A percentile compares a stretch with the other conserved stretches of the same genome.
Evolutionary conservation across 1,140 invertebrate species (phyloP).

Genomic region (Drosophila lini): DNA sequence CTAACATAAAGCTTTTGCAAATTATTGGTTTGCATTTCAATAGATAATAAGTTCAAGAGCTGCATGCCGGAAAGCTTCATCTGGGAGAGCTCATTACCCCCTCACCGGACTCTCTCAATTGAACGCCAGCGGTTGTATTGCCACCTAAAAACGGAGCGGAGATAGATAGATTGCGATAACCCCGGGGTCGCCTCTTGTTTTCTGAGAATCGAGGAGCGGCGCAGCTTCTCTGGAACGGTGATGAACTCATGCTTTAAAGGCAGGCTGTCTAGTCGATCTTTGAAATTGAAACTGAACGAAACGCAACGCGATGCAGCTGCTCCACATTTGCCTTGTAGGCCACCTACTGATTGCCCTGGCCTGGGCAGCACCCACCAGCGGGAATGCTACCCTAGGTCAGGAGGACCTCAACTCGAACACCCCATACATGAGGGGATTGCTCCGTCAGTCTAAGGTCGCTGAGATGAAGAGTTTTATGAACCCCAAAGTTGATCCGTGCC

Average conservation of each 20-base stretch:
- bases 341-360: background rate
- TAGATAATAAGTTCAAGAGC: background rate
- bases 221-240: conserved; percentile 1
- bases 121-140: background rate
- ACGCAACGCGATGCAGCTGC: conserved; percentile 16
- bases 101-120: background rate
- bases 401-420: background rate
- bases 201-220: conserved; percentile 1
- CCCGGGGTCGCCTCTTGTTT: conserved; percentile 32
- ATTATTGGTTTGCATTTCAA: background rate
- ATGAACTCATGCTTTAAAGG: conserved; percentile 5
- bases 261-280: conserved; percentile 12
- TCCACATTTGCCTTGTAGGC: background rate
- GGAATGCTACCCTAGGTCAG: background rate
- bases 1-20: background rate
- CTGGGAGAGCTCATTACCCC: background rate
- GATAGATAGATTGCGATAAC: conserved; percentile 23
- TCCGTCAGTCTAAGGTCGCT: conserved; percentile 53
- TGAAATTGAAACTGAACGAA: background rate
- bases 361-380: conserved; percentile 8
- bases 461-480: conserved; percentile 84
- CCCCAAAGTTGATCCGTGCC: conserved; percentile 86
- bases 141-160: background rate
- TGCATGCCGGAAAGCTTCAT: background rate
- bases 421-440: conserved; percentile 5